Base-by-base conservation (phyloP, 2,113 vertebrate genomes). In the Takifugu bimaculatus region DNA sequence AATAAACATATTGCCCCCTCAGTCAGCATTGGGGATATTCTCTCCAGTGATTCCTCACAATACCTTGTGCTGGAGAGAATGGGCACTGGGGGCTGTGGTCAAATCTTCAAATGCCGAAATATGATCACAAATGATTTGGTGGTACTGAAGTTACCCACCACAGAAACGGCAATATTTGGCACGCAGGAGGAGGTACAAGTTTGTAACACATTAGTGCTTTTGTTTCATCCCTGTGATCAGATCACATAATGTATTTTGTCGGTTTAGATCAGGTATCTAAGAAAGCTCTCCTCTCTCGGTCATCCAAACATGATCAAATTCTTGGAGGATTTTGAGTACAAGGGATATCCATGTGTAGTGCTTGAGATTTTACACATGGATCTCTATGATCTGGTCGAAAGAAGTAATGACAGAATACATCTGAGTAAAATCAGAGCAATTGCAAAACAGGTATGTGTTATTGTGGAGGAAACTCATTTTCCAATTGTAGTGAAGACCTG, bases 371-470 rank as follows among this genome's bases (percentile, higher is more conserved):
- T 57, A 13, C 25, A 44, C 55, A 57, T 4, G 20, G 2, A 13
- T 26, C 42, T 57, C 28, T 68, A n/a, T 4, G 68, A 13, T 0
- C 4, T 2, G 26, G 52, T 3, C 6, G 0, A 12, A 1, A 26
- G 2, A 53, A 48, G 42, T 27, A 44, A 2, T 56, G 60, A 1
- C 6, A 39, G 35, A 11, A 39, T 72, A 15, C 14, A 6, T 43
- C 4, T 61, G n/a, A 32, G 7, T 0, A 27, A 26, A 4, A 54
- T 75, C 14, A 42, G 27, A 0, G 43, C 54, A 0, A 50, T 75
- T 1, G 12, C 73, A 54, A 27, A 61, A 13, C 73, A 70, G 54
- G 62, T 70, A 14, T 62, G 67, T 44, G 13, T 26, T 2, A 26
- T 9, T 53, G 14, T 25, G 15, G 1, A 43, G 14, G 14, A 11